phyloP scores from a whole-genome alignment of 2,888 invertebrate genomes.

The Apeira syringaria region DNA sequence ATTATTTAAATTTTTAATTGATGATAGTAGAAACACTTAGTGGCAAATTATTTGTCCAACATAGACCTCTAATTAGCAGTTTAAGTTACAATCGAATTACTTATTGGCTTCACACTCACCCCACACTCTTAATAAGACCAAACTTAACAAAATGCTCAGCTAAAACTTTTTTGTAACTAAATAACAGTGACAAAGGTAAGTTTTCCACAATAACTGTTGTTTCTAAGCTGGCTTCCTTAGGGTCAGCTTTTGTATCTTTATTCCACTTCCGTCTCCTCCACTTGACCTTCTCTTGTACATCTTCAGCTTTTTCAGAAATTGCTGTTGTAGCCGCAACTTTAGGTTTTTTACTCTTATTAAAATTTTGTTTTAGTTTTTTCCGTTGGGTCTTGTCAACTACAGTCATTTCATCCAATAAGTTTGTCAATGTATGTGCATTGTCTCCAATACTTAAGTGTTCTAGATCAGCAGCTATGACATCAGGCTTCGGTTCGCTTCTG shows the following conservation, averaged over 20 bases:
- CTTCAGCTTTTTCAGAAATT: slow-evolving; percentile 28
- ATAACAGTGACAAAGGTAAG: slow-evolving; percentile 56
- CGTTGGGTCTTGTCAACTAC: slow-evolving; percentile 63
- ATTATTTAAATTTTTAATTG: too few relatives aligned
- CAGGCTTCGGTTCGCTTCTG: slow-evolving; percentile 51
- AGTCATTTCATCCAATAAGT: slow-evolving; percentile 66
- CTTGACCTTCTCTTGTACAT: slow-evolving; percentile 54
- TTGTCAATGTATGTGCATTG: slow-evolving; percentile 63
- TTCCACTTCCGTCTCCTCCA: slow-evolving; percentile 72
- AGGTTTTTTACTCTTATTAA: slow-evolving; percentile 46
- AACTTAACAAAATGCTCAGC: slow-evolving; percentile 59
- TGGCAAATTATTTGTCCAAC: too few relatives aligned
- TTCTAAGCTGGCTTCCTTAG: slow-evolving; percentile 32
- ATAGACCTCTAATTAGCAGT: too few relatives aligned
- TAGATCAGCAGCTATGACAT: slow-evolving; percentile 54
- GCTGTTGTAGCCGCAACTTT: slow-evolving; percentile 34
- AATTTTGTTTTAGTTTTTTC: slow-evolving; percentile 49
- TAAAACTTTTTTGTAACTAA: slow-evolving; percentile 55
- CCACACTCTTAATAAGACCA: slow-evolving; percentile 60
- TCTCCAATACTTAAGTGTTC: slow-evolving; percentile 68
- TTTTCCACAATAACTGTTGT: slow-evolving; percentile 61
- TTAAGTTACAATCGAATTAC: too few relatives aligned
- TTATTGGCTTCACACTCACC: slow-evolving; percentile 48
- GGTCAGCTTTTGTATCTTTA: slow-evolving; percentile 55
- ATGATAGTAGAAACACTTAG: too few relatives aligned